Evolutionary conservation across 2,797 vertebrate genomes (phyloP).

Genomic region (Carcharodon carcharias): DNA sequence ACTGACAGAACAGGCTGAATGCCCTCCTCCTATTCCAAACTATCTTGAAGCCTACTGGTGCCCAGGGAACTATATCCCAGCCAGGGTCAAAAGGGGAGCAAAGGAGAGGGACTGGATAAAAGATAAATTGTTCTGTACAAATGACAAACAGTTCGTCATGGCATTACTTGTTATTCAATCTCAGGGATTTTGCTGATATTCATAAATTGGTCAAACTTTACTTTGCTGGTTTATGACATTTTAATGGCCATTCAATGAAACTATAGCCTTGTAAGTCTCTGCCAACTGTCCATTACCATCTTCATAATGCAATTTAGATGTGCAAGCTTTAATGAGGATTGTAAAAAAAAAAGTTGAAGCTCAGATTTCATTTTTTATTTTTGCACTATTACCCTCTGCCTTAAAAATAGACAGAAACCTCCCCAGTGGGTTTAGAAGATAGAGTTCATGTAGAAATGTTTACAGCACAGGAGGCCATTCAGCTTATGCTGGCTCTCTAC

Average conservation of each 20-base stretch:
- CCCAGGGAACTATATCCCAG: background rate
- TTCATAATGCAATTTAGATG: conserved; percentile 6
- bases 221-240: conserved; percentile 1
- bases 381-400: background rate
- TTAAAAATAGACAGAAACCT: background rate
- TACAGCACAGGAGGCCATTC: background rate
- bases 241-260: conserved; percentile 22
- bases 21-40: background rate
- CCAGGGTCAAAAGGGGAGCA: background rate
- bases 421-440: background rate
- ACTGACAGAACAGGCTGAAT: background rate
- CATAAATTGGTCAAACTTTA: conserved; percentile 28
- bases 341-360: background rate
- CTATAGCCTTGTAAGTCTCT: background rate
- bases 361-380: conserved; percentile 2
- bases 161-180: conserved; percentile 19
- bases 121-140: conserved; percentile 21
- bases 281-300: conserved; percentile 26
- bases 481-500: too few relatives aligned
- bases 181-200: conserved; percentile 10
- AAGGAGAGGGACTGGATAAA: background rate
- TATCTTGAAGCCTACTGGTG: background rate
- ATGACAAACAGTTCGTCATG: background rate
- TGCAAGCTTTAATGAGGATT: background rate
- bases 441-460: background rate